A percentile compares a stretch with the other conserved stretches of the same genome.
Conservation (phyloP, 92 coral and sea anemone genomes). For the Parazoanthus atlanticus region DNA sequence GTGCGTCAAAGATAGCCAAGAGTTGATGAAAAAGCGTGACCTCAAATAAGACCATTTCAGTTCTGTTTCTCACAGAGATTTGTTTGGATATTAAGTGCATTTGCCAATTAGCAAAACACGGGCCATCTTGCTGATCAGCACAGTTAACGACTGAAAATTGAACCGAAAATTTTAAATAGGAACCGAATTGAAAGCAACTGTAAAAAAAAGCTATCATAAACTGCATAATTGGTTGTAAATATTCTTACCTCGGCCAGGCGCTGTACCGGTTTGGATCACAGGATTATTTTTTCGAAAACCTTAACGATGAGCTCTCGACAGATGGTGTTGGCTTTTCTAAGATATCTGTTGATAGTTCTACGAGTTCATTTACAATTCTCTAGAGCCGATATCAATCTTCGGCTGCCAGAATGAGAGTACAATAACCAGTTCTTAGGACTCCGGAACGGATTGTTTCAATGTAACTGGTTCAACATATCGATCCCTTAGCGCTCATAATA, state of each 20-base stretch:
- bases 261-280: background rate
- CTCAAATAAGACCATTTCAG: background rate
- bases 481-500: background rate
- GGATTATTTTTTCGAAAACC: background rate
- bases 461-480: background rate
- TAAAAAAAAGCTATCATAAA: background rate
- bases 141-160: background rate
- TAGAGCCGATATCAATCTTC: conserved; percentile 16
- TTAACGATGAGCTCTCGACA: conserved; percentile 10
- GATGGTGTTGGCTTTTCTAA: conserved; percentile 9
- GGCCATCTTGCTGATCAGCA: background rate
- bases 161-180: background rate
- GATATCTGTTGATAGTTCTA: background rate
- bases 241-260: conserved; percentile 13
- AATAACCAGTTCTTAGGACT: background rate
- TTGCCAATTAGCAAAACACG: conserved; percentile 14
- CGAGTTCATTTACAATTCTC: conserved; percentile 11
- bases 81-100: conserved; percentile 8
- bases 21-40: background rate
- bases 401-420: background rate
- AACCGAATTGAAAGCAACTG: background rate
- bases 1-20: background rate
- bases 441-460: background rate
- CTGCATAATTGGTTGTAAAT: background rate
- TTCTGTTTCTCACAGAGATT: background rate